Evolutionary conservation across 35 echinoderm and acorn worm species (phyloP), one percentile per base, ranked within the genome.

Genomic region (Eucidaris tribuloides): DNA sequence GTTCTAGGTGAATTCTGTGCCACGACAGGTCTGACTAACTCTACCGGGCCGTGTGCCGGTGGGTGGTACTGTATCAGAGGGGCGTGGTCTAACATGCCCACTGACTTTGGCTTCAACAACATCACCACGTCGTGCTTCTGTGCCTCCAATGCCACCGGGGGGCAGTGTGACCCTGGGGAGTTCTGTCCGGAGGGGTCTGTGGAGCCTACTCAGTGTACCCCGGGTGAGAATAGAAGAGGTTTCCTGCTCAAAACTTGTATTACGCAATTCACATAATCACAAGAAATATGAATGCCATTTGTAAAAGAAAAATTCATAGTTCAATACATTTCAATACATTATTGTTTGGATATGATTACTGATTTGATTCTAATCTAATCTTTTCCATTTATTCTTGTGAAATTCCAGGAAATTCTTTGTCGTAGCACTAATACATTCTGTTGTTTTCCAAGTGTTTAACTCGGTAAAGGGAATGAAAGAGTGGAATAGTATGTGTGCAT

Each of bases 61-160:
- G 94, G 94, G 2, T 97, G 94, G 94, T 97, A 97, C 82, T 97
- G 94, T 55, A 86, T 97, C 57, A 46, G 94, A 35, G 94, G 94
- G 4, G 89, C 94, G 13, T 97, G 94, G 94, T 92, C 94, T 9
- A 81, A 79, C 82, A 83, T 46, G 76, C 94, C 94, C 13, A 97
- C 90, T 0, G 90, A 97, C 62, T 89, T 85, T 54, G 94, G 94
- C 31, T 85, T 82, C 82, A 88, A 82, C 59, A 97, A 97, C 71
- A 89, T 92, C 81, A 85, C 85, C 4, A 65, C 76, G n/a, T 84
- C 63, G 5, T 97, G 94, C 48, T 97, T 92, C 89, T 97, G 94
- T 61, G 58, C 90, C 7, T 65, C 71, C 49, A 97, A 97, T 78
- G 72, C 89, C 23, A 97, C 94, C 11, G 94, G 94, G 42, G 94